These are phyloP conservation scores for Celastrina argiolus DNA, from an alignment of 2,888 invertebrate genomes.

Conservation along the genomic window DNA sequence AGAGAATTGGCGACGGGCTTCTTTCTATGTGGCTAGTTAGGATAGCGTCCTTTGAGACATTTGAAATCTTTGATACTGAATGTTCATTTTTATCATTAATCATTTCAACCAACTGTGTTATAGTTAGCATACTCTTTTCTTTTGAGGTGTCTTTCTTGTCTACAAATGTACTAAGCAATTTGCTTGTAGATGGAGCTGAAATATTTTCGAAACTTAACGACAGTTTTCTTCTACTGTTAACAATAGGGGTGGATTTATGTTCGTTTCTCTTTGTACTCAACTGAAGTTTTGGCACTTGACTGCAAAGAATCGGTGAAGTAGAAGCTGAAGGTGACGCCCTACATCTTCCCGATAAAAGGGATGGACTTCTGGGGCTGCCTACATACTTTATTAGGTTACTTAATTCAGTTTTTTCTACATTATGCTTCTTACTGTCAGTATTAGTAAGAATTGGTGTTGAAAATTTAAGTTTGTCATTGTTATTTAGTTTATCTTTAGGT, in stretches of 20 bases:
- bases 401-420: conserved; percentile 3
- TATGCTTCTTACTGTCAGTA: neutral
- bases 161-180: conserved; percentile 14
- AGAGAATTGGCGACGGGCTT: conserved; percentile 58
- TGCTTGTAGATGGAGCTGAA: conserved; percentile 29
- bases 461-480: neutral
- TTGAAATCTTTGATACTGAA: conserved; percentile 29
- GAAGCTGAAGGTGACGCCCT: conserved; percentile 34
- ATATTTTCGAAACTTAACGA: conserved; percentile 37
- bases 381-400: conserved; percentile 22
- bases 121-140: conserved; percentile 63
- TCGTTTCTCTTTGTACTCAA: conserved; percentile 44
- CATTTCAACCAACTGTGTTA: conserved; percentile 68
- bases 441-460: neutral
- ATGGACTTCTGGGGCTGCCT: conserved; percentile 50
- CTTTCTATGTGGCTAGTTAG: conserved; percentile 35
- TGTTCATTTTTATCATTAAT: conserved; percentile 53
- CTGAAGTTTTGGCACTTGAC: conserved; percentile 51
- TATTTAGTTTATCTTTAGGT: conserved; percentile 26
- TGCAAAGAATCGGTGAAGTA: conserved; percentile 60
- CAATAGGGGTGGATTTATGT: conserved; percentile 43
- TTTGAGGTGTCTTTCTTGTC: conserved; percentile 40
- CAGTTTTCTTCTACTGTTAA: conserved; percentile 42
- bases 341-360: conserved; percentile 55
- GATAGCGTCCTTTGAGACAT: conserved; percentile 24